phyloP scores from a whole-genome alignment of 2,888 invertebrate species.

The Thereva nobilitata region DNA sequence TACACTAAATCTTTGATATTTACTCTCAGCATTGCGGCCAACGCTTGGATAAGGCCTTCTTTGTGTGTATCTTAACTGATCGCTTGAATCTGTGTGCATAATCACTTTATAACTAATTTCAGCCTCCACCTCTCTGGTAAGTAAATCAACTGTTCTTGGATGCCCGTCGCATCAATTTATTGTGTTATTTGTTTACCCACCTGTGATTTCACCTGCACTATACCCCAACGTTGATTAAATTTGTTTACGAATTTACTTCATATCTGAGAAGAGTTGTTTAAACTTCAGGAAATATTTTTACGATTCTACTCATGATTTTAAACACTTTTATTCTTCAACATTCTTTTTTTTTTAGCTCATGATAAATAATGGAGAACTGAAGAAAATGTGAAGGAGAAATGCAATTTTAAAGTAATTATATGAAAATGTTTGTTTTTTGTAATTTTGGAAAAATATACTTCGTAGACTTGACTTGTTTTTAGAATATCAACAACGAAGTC shows the following conservation, averaged over 20 bases:
- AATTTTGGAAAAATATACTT: no score
- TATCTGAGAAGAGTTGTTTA: slow-evolving; percentile 31
- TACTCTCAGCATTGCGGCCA: slow-evolving; percentile 20
- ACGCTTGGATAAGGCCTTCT: slow-evolving; percentile 28
- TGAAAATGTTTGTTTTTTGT: no score
- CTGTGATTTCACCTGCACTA: slow-evolving; percentile 35
- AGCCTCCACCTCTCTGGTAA: slow-evolving; percentile 19
- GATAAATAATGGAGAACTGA: no score
- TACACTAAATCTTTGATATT: slow-evolving; percentile 29
- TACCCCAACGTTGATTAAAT: slow-evolving; percentile 27
- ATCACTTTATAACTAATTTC: slow-evolving; percentile 37
- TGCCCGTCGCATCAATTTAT: slow-evolving; percentile 32
- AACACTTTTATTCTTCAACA: no score
- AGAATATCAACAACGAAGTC: no score
- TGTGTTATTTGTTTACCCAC: slow-evolving; percentile 34
- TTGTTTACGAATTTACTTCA: slow-evolving; percentile 33
- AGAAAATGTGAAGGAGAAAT: no score
- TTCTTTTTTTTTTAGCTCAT: no score
- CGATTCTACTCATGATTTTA: no score
- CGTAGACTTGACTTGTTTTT: no score
- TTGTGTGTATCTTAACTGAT: slow-evolving; percentile 33
- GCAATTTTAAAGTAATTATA: no score
- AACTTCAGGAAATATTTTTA: slow-evolving; percentile 7
- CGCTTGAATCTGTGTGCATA: slow-evolving; percentile 33
- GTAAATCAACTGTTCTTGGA: slow-evolving; percentile 14